Evolutionary conservation across 2,113 vertebrate species (phyloP).

Genomic region (Pluvianellus socialis): DNA sequence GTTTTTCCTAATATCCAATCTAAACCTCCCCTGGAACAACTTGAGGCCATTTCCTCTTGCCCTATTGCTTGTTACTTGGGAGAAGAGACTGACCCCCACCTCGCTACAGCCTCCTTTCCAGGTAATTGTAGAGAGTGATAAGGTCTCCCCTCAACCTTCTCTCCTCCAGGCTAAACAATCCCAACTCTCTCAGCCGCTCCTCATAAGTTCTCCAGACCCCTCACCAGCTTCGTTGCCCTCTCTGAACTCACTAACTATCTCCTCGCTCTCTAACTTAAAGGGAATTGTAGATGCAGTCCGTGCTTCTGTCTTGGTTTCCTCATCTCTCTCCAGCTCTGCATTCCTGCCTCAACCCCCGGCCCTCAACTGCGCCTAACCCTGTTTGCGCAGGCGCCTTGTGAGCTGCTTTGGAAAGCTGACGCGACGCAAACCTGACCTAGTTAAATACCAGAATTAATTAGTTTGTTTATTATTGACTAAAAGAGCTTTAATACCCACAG

Average conservation of each 20-base stretch:
- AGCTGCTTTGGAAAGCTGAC: neutral
- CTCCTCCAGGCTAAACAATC: too few relatives aligned
- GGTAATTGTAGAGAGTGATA: too few relatives aligned
- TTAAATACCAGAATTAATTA: slow-evolving; percentile 7
- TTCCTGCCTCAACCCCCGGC: neutral
- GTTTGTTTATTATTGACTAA: neutral
- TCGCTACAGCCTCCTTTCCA: too few relatives aligned
- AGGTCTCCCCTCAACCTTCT: too few relatives aligned
- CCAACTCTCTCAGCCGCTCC: too few relatives aligned
- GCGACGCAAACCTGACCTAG: neutral
- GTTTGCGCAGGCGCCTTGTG: neutral
- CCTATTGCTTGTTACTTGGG: too few relatives aligned
- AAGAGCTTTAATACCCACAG: neutral
- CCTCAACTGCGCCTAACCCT: neutral
- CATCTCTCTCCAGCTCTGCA: neutral
- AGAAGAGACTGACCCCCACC: too few relatives aligned
- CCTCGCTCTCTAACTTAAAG: neutral
- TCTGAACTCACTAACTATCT: neutral
- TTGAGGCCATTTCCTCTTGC: too few relatives aligned
- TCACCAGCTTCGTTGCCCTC: too few relatives aligned
- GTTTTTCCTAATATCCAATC: too few relatives aligned
- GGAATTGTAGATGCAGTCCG: accelerated
- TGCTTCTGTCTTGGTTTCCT: neutral
- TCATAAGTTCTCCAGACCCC: too few relatives aligned
- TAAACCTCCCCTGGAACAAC: too few relatives aligned